Evolutionary conservation across 2,888 invertebrate genomes (phyloP).

Genomic region (Ichneumoninae sp.): DNA sequence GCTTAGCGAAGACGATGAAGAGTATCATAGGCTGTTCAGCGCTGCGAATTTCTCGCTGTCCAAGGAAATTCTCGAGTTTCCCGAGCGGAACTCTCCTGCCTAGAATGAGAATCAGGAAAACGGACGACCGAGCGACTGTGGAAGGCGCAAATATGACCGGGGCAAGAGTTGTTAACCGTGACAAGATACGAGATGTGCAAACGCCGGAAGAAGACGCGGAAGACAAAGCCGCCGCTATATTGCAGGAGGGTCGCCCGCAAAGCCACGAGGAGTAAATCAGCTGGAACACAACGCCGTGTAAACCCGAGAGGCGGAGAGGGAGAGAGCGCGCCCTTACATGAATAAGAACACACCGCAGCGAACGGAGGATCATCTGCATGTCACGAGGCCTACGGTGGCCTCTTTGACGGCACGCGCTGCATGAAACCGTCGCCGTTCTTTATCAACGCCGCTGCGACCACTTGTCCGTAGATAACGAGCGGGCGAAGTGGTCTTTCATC

Average conservation of each 20-base stretch:
- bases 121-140: neutral
- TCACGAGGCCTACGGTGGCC: constrained; percentile 8
- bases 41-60: neutral
- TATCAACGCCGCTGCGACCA: constrained; percentile 50
- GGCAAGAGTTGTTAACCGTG: constrained; percentile 35
- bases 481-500: constrained; percentile 60
- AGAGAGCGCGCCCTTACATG: constrained; percentile 24
- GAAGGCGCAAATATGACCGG: constrained; percentile 26
- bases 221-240: constrained; percentile 54
- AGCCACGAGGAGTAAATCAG: constrained; percentile 51
- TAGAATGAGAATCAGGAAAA: neutral
- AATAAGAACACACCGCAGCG: constrained; percentile 33
- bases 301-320: constrained; percentile 6
- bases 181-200: constrained; percentile 48
- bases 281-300: constrained; percentile 42
- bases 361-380: constrained; percentile 51
- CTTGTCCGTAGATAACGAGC: constrained; percentile 39
- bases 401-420: constrained; percentile 53
- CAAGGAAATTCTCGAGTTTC: neutral
- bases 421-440: constrained; percentile 39
- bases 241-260: constrained; percentile 9
- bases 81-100: neutral
- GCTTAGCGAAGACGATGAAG: neutral
- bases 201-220: constrained; percentile 45
- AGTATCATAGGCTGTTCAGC: neutral